Conservation (phyloP, 2,888 invertebrate species). For the Agrochola circellaris region DNA sequence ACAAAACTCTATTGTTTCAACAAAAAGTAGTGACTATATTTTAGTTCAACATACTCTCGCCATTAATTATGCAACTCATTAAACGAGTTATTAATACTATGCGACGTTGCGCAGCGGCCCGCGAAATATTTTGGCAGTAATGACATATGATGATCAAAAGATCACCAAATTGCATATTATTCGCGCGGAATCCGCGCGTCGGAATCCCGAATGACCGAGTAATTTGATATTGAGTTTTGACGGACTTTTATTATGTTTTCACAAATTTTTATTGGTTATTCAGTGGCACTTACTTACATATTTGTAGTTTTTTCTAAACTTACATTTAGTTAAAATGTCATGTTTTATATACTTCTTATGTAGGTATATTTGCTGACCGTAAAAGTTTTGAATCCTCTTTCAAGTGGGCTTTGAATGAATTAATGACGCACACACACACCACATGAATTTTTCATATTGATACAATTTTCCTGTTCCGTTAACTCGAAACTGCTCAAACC, state of each 20-base stretch:
- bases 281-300: neutral
- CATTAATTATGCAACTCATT: slow-evolving; percentile 69
- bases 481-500: neutral
- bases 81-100: slow-evolving; percentile 69
- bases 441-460: neutral
- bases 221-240: slow-evolving; percentile 39
- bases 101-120: slow-evolving; percentile 52
- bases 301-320: neutral
- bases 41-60: slow-evolving; percentile 59
- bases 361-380: neutral
- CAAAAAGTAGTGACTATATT: slow-evolving; percentile 19
- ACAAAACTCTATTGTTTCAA: slow-evolving; percentile 22
- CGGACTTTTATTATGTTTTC: slow-evolving; percentile 16
- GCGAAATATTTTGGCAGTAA: slow-evolving; percentile 61
- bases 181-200: slow-evolving; percentile 22
- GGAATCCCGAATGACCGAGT: slow-evolving; percentile 22
- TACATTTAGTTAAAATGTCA: neutral
- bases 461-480: neutral
- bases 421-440: too few relatives aligned
- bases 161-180: slow-evolving; percentile 64
- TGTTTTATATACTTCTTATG: neutral
- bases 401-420: neutral
- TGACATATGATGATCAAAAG: slow-evolving; percentile 59
- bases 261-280: slow-evolving; percentile 15
- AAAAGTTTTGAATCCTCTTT: neutral